phyloP scores from a whole-genome alignment of 2,113 vertebrate genomes.

The Etia nguti region DNA sequence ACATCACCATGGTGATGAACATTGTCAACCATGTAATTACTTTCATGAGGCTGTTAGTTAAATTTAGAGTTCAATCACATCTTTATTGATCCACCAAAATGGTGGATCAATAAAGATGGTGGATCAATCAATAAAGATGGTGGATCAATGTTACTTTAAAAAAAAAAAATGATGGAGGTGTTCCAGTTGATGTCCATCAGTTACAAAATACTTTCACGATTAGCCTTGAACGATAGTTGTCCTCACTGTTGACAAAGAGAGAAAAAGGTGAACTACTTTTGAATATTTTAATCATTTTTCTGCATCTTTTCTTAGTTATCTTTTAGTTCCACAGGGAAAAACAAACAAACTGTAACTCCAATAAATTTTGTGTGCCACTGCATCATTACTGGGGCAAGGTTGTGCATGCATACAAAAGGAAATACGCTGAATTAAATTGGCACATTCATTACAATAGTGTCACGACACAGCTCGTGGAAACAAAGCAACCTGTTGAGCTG shows the following conservation, averaged over 20 bases:
- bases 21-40: neutral
- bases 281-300: neutral
- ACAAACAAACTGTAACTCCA: neutral
- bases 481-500: neutral
- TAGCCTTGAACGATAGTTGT: neutral
- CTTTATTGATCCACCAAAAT: neutral
- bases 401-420: neutral
- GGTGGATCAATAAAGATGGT: no score
- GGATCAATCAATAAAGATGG: no score
- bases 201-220: neutral
- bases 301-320: neutral
- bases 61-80: neutral
- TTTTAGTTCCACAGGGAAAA: neutral
- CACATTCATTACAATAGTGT: neutral
- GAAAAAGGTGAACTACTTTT: neutral
- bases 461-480: neutral
- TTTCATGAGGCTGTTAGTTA: neutral
- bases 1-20: neutral
- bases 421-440: neutral
- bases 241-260: neutral
- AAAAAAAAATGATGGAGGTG: neutral
- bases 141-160: neutral
- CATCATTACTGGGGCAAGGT: neutral
- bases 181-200: neutral
- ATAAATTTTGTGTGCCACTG: neutral